Percentiles rank a stretch among this genome's conserved stretches.
phyloP scores from a whole-genome alignment of 2,113 vertebrate genomes.

The Actenoides hombroni region DNA sequence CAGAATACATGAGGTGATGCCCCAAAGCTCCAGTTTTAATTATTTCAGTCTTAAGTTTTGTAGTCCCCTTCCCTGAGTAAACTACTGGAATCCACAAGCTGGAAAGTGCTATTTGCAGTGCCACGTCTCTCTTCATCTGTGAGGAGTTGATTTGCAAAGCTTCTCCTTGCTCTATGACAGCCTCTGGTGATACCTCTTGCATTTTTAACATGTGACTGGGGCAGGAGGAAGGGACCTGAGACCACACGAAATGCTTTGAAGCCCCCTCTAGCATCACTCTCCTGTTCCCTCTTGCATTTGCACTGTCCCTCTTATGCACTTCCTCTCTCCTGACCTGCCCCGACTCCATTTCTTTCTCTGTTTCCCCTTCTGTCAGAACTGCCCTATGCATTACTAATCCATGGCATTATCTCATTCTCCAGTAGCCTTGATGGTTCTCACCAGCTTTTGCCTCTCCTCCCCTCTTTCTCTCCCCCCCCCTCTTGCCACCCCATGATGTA shows the following conservation, averaged over 20 bases:
- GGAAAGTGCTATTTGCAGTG: background rate
- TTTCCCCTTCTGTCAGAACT: background rate
- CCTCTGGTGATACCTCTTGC: background rate
- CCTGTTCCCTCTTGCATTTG: background rate
- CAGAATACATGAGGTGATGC: background rate
- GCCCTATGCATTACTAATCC: conserved; percentile 39
- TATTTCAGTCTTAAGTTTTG: background rate
- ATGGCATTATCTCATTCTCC: conserved; percentile 36
- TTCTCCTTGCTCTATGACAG: background rate
- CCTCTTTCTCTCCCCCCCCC: background rate
- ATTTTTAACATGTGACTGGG: background rate
- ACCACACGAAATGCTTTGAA: background rate
- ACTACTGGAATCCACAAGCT: background rate
- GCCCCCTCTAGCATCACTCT: background rate
- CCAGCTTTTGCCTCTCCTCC: conserved; percentile 15
- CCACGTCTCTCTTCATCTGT: background rate
- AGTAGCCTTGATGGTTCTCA: conserved; percentile 18
- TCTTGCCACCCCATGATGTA: background rate
- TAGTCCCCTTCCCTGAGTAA: background rate
- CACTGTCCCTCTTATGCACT: background rate
- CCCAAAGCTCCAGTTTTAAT: background rate
- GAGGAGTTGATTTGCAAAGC: background rate
- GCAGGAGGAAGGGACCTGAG: background rate
- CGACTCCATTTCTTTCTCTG: background rate
- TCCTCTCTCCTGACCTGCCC: background rate